Evolutionary conservation across 2,113 vertebrate species (phyloP).

Genomic region (Chaetura pelagica): DNA sequence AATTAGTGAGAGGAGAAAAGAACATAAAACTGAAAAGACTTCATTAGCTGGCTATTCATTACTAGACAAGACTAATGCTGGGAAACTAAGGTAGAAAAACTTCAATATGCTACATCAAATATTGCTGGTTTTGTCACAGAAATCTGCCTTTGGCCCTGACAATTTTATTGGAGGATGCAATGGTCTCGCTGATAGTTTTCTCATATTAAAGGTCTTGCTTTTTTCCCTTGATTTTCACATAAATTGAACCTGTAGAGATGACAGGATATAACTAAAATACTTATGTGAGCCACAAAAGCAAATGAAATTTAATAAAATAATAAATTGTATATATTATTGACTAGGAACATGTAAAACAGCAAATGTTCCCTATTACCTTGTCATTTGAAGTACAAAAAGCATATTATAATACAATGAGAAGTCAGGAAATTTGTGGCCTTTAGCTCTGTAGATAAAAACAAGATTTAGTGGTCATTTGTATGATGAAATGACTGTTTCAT

Average conservation of each 20-base stretch:
- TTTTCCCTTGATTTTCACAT: not conserved
- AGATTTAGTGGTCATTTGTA: not conserved
- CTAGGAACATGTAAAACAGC: not conserved
- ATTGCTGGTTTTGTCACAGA: not conserved
- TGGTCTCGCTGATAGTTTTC: not conserved
- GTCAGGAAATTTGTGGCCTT: not conserved
- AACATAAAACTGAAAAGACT: not conserved
- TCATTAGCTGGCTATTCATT: not conserved
- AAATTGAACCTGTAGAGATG: not conserved
- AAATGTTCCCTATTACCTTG: not conserved
- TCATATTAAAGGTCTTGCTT: not conserved
- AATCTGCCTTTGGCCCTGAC: not conserved
- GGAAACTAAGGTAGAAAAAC: not conserved
- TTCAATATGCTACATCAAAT: not conserved
- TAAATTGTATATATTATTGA: not conserved
- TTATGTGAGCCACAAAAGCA: not conserved
- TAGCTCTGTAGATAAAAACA: not conserved
- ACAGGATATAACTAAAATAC: not conserved
- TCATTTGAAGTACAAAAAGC: not conserved
- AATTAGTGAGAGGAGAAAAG: not conserved
- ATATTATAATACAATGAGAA: not conserved
- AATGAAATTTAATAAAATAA: not conserved
- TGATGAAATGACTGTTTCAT: not conserved
- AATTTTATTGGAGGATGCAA: not conserved
- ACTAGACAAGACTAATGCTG: not conserved